Conservation (phyloP, 2,797 vertebrate species). For the Loris lydekkerianus region DNA sequence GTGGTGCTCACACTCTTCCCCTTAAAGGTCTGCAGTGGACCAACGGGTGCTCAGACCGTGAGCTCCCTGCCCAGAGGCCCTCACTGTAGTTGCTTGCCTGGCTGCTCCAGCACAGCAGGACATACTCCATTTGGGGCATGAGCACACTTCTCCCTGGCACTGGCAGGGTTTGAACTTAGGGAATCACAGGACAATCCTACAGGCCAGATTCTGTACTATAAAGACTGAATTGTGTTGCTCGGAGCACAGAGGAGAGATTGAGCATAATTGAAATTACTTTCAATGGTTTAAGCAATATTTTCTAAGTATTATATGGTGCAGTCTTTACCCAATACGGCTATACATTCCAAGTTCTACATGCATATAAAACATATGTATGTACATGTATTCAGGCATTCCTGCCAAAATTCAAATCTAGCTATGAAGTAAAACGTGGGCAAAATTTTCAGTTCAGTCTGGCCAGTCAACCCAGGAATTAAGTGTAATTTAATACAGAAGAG, state of each 20-base stretch:
- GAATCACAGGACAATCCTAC: neutral
- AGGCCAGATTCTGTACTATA: too few relatives aligned
- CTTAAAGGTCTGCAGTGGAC: too few relatives aligned
- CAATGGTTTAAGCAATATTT: neutral
- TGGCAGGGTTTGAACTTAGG: neutral
- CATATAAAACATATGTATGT: neutral
- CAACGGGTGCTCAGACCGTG: neutral
- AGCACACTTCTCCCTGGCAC: neutral
- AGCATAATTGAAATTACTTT: neutral
- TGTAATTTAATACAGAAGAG: neutral
- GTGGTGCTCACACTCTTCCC: neutral
- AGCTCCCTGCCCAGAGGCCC: neutral
- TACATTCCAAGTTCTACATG: neutral
- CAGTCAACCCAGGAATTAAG: neutral
- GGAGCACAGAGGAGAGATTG: neutral
- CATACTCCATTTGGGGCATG: neutral
- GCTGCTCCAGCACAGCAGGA: neutral
- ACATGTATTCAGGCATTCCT: neutral
- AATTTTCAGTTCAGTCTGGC: neutral
- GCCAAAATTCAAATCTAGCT: neutral
- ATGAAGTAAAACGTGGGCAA: slow-evolving; percentile 21
- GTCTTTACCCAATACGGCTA: neutral
- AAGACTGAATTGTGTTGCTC: neutral
- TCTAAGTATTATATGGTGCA: neutral
- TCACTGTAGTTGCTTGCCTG: neutral